A percentile compares a stretch with the other conserved stretches of the same genome.
These are phyloP conservation scores for Rhinatrema bivittatum DNA, from an alignment of 2,797 vertebrate genomes.

Conservation along the genomic window DNA sequence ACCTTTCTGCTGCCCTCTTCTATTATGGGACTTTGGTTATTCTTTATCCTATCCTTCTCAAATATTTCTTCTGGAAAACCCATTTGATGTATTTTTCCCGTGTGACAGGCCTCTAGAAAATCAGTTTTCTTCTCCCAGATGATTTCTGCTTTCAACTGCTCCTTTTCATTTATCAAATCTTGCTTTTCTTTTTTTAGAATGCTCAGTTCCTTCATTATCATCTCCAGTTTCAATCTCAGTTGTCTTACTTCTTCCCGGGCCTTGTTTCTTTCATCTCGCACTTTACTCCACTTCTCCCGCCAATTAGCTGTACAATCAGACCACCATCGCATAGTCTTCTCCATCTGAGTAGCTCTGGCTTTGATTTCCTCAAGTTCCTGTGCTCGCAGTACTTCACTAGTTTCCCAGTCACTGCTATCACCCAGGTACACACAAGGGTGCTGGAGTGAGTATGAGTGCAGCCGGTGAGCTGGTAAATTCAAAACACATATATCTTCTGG, in stretches of 20 bases:
- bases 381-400: slow-evolving; percentile 36
- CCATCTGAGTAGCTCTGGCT: slow-evolving; percentile 56
- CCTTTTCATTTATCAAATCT: slow-evolving; percentile 6
- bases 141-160: not conserved
- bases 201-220: slow-evolving; percentile 39
- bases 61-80: not conserved
- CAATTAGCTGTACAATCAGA: slow-evolving; percentile 60
- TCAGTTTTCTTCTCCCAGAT: not conserved
- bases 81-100: not conserved
- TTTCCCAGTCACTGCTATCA: slow-evolving; percentile 31
- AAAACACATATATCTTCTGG: not conserved
- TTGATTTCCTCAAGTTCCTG: slow-evolving; percentile 50
- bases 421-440: not conserved
- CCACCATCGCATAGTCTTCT: slow-evolving; percentile 68
- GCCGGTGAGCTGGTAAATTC: not conserved
- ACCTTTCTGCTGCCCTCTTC: not conserved
- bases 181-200: slow-evolving; percentile 38
- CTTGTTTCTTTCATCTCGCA: slow-evolving; percentile 51
- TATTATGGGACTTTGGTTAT: not conserved
- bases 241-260: slow-evolving; percentile 47
- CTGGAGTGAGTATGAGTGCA: not conserved
- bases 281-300: slow-evolving; percentile 61
- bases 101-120: not conserved
- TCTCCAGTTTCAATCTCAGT: slow-evolving; percentile 39
- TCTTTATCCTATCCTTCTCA: not conserved